Conservation (phyloP, 2,888 invertebrate species). For the Neoaliturus tenellus region DNA sequence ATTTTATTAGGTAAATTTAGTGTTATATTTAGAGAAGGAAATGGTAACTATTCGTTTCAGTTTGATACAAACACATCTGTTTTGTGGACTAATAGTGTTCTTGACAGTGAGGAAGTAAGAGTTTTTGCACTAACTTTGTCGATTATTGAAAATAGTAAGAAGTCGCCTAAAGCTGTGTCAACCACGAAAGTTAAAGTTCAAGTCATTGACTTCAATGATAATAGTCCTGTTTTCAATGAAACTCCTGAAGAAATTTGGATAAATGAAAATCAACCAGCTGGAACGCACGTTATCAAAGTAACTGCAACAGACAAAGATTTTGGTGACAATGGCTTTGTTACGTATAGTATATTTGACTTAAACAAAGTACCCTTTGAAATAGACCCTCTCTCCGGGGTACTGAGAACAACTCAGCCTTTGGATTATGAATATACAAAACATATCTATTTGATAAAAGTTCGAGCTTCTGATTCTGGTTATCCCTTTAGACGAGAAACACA, state of each 20-base stretch:
- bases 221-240: slow-evolving; percentile 90
- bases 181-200: slow-evolving; percentile 93
- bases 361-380: slow-evolving; percentile 95
- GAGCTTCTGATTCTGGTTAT: slow-evolving; percentile 96
- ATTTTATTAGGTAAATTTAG: slow-evolving; percentile 81
- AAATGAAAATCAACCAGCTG: slow-evolving; percentile 91
- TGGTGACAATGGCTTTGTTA: slow-evolving; percentile 96
- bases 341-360: slow-evolving; percentile 93
- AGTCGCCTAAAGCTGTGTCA: slow-evolving; percentile 87
- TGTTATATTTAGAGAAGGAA: slow-evolving; percentile 84
- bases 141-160: slow-evolving; percentile 90
- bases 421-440: slow-evolving; percentile 94
- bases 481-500: slow-evolving; percentile 95
- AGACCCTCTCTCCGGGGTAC: slow-evolving; percentile 93
- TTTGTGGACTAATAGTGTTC: slow-evolving; percentile 85
- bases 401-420: slow-evolving; percentile 86
- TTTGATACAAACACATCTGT: slow-evolving; percentile 92
- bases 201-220: slow-evolving; percentile 94
- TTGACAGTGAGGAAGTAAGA: slow-evolving; percentile 90
- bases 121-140: slow-evolving; percentile 92
- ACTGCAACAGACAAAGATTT: slow-evolving; percentile 91
- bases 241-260: slow-evolving; percentile 82
- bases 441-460: slow-evolving; percentile 85
- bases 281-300: slow-evolving; percentile 89
- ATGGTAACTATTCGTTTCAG: slow-evolving; percentile 83